Conservation (phyloP, 1,140 invertebrate genomes). For the Neodiprion fabricii region DNA sequence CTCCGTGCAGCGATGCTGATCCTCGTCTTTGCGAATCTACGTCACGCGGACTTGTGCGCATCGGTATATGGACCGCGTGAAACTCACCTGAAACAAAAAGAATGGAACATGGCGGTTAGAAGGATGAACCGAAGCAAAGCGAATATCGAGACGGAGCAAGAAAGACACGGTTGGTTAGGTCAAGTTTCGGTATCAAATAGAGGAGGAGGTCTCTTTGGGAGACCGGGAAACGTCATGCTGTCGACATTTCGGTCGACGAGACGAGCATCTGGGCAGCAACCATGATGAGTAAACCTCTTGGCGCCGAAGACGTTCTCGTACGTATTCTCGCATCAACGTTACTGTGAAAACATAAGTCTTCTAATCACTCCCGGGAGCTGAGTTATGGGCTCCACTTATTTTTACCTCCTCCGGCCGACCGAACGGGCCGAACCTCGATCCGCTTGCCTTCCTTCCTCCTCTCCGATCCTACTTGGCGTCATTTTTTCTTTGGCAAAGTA, state of each 20-base stretch:
- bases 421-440: no score
- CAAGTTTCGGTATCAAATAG: neutral
- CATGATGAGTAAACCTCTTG: neutral
- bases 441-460: no score
- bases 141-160: neutral
- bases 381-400: constrained; percentile 6
- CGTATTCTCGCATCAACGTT: neutral
- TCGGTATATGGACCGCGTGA: neutral
- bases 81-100: constrained; percentile 1
- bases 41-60: neutral
- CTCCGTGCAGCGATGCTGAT: neutral
- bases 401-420: neutral
- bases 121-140: no score
- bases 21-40: neutral
- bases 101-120: neutral
- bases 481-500: neutral
- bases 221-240: neutral
- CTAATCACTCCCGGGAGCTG: constrained; percentile 4
- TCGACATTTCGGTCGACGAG: neutral
- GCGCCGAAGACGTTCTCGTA: no score
- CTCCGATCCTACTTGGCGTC: neutral
- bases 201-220: neutral
- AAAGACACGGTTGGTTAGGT: neutral
- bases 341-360: neutral
- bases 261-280: neutral